Conservation (phyloP, 2,888 invertebrate species). For the Pollenia griseotomentosa region DNA sequence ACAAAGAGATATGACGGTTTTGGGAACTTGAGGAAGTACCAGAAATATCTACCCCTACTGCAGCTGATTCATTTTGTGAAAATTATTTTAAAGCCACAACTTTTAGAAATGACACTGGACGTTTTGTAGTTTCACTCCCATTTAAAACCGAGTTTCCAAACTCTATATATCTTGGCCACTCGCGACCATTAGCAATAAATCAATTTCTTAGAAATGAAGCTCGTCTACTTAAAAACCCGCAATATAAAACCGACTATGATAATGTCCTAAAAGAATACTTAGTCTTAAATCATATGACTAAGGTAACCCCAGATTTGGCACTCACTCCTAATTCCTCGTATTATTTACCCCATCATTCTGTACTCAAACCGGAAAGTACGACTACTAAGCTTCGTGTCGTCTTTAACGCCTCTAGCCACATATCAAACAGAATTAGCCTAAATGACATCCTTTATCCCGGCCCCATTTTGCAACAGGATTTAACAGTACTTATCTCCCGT, state of each 20-base stretch:
- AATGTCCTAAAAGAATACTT: conserved; percentile 11
- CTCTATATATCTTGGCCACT: neutral
- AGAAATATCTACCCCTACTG: no score
- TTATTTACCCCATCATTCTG: conserved; percentile 50
- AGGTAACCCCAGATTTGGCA: no score
- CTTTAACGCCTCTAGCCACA: no score
- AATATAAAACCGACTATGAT: neutral
- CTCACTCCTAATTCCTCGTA: neutral
- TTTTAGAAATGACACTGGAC: neutral
- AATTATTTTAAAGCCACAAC: neutral
- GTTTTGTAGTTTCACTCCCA: conserved; percentile 5
- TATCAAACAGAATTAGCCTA: neutral
- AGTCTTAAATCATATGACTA: neutral
- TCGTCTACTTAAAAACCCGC: neutral
- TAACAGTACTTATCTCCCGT: neutral
- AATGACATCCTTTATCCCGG: neutral
- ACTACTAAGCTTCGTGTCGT: conserved; percentile 55
- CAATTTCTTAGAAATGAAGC: conserved; percentile 29
- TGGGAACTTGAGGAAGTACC: no score
- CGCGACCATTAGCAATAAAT: neutral
- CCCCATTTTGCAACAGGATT: neutral
- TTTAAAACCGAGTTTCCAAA: neutral
- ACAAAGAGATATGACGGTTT: no score
- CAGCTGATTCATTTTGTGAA: no score
- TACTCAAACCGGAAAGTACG: conserved; percentile 54